Evolutionary conservation across 2,113 vertebrate species (phyloP).

Genomic region (Anolis carolinensis): DNA sequence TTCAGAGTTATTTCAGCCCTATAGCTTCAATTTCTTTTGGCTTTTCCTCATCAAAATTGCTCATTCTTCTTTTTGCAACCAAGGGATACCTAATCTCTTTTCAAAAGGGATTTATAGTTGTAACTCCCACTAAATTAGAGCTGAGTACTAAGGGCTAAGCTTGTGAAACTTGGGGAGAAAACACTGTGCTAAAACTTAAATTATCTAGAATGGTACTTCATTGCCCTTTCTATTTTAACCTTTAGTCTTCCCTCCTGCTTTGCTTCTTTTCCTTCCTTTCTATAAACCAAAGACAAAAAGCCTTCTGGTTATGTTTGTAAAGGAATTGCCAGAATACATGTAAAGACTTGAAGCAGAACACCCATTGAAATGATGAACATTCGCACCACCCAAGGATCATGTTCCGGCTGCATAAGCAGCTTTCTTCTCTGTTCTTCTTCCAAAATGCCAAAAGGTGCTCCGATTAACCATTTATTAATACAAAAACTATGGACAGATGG

Average conservation of each 20-base stretch:
- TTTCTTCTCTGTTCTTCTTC: background rate
- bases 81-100: constrained; percentile 9
- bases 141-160: background rate
- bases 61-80: constrained; percentile 10
- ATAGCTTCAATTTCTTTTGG: constrained; percentile 6
- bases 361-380: background rate
- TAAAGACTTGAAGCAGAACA: background rate
- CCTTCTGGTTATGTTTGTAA: background rate
- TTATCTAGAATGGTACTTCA: background rate
- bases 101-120: constrained; percentile 5
- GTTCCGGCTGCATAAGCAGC: background rate
- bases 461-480: constrained; percentile 5
- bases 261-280: background rate
- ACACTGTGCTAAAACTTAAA: background rate
- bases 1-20: background rate
- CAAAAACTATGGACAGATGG: background rate
- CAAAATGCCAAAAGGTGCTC: background rate
- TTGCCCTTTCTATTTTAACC: background rate
- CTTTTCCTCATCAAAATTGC: constrained; percentile 26
- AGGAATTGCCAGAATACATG: background rate
- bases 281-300: background rate
- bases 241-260: background rate
- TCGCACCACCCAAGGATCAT: background rate
- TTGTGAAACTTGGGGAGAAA: background rate
- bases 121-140: constrained; percentile 9